Conservation (phyloP, 2,888 invertebrate species). For the Phlogophora meticulosa region DNA sequence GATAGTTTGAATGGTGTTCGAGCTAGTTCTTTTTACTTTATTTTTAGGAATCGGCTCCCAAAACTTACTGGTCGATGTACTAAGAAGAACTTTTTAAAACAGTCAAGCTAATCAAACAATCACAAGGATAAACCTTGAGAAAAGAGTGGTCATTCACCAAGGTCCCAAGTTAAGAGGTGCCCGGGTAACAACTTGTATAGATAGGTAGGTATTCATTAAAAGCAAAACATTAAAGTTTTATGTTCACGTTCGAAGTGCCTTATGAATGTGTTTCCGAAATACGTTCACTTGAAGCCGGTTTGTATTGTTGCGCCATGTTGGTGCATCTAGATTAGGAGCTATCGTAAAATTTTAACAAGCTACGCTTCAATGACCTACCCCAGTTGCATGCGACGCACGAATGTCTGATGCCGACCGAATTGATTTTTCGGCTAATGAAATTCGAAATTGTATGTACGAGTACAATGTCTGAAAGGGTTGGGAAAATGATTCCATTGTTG, state of each 20-base stretch:
- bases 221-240: constrained; percentile 9
- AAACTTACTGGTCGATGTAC: background rate
- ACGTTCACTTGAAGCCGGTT: constrained; percentile 48
- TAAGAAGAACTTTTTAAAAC: constrained; percentile 2
- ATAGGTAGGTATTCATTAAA: constrained; percentile 4
- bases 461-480: background rate
- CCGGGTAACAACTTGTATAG: background rate
- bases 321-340: constrained; percentile 54
- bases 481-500: background rate
- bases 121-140: constrained; percentile 24
- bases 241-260: constrained; percentile 11
- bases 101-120: constrained; percentile 12
- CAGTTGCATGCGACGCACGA: constrained; percentile 39
- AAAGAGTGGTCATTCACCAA: constrained; percentile 34
- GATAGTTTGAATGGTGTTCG: no score
- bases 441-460: constrained; percentile 12
- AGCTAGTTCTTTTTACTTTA: no score
- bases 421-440: constrained; percentile 40
- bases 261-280: constrained; percentile 45
- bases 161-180: background rate
- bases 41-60: background rate
- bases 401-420: constrained; percentile 45
- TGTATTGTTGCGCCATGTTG: constrained; percentile 46
- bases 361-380: constrained; percentile 52
- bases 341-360: constrained; percentile 58